Evolutionary conservation across 1,140 invertebrate species (phyloP), one percentile per base, ranked within the genome.

Genomic region (Drosophila melanogaster): DNA sequence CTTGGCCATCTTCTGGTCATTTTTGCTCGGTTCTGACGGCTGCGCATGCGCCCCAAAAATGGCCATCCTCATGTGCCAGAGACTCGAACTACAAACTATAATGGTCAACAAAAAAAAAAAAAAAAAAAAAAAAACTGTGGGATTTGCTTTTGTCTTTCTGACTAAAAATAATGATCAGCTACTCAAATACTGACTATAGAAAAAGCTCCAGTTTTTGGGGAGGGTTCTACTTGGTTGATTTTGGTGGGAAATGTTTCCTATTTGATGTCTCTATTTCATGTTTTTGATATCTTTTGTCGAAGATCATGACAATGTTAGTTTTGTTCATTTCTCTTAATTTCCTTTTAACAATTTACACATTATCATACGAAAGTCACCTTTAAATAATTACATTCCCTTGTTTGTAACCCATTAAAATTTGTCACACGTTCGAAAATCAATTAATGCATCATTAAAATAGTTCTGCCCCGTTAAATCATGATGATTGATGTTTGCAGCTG

Each of bases 31-130:
- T 74, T 74, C 58, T 43, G 38, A 53, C 43, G 56, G 66, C 59
- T 64, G 58, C 71, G 59, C 51, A 53, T 74, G 72, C 44, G 41
- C 26, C 66, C 71, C 72, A 76, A 76, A 74, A 66, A 76, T 58
- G 72, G 72, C 40, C 44, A 74, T 37, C 46, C 46, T 37, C 40
- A 59, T 67, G 64, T 64, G 59, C 62, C 49, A 37, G 33, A 40
- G 38, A 55, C 54, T 74, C 50, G 46, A 30, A 40, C 46, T 44
- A 19, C 8, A 15, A 50, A 12, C 33, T 57, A 33, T 65, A 57
- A 49, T 65, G 43, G 53, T 33, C 33, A 75, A 43, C n/a, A n/a
- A n/a, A n/a, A n/a, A n/a, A n/a, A n/a, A n/a, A n/a, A n/a, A n/a
- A n/a, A n/a, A n/a, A n/a, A n/a, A n/a, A n/a, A n/a, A n/a, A 30